A percentile compares a stretch with the other conserved stretches of the same genome.
These are phyloP conservation scores for Drosophila ambigua DNA, from an alignment of 1,140 invertebrate species.

Conservation along the genomic window DNA sequence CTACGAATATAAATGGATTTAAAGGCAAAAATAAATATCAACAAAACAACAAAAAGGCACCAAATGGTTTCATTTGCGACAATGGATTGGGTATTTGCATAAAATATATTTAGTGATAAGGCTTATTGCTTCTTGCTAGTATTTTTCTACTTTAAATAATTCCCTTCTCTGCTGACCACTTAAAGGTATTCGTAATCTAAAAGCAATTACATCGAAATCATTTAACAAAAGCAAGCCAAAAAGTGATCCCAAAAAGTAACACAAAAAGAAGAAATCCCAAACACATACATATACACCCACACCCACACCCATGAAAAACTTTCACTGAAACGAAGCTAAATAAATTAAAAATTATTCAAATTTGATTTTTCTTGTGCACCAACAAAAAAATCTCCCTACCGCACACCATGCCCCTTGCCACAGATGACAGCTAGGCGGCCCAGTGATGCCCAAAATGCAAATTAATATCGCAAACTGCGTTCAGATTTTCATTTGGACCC, in stretches of 20 bases:
- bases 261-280: constrained; percentile 24
- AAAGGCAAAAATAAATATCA: constrained; percentile 53
- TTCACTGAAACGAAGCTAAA: constrained; percentile 47
- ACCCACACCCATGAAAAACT: constrained; percentile 9
- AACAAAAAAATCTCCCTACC: constrained; percentile 8
- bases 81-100: neutral
- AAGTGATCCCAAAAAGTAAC: constrained; percentile 24
- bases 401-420: neutral
- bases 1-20: constrained; percentile 22
- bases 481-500: constrained; percentile 61
- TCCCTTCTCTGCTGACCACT: neutral
- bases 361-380: constrained; percentile 74
- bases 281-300: constrained; percentile 18
- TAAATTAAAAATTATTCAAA: constrained; percentile 81
- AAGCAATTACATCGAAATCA: constrained; percentile 56
- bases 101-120: too few relatives aligned
- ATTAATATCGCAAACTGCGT: constrained; percentile 76
- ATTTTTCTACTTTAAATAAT: neutral
- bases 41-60: constrained; percentile 7
- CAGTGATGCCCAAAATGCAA: constrained; percentile 68
- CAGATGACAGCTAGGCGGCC: constrained; percentile 20
- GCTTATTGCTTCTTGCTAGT: neutral
- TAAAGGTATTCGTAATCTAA: constrained; percentile 37
- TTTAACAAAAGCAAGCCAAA: constrained; percentile 38
- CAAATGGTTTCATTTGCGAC: constrained; percentile 1